These are phyloP conservation scores for Rhinolophus sinicus DNA, from an alignment of 2,113 vertebrate species.

Conservation along the genomic window DNA sequence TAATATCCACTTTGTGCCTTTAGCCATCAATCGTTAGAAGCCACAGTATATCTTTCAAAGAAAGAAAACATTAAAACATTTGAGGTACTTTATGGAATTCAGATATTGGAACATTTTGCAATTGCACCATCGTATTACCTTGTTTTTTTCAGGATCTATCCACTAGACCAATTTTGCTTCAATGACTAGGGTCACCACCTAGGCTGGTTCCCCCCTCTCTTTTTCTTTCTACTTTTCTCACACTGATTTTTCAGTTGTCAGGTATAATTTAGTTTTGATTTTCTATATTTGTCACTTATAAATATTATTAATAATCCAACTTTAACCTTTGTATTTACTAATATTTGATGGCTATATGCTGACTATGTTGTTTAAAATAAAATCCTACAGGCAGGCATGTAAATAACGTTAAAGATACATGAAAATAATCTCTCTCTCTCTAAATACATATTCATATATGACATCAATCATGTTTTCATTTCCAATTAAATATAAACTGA, in stretches of 20 bases:
- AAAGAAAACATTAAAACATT: conserved; percentile 68
- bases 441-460: background rate
- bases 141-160: background rate
- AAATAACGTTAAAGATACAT: background rate
- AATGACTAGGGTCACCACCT: conserved; percentile 70
- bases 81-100: conserved; percentile 68
- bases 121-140: conserved; percentile 15
- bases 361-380: background rate
- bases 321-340: background rate
- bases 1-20: conserved; percentile 33
- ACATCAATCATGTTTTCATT: background rate
- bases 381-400: background rate
- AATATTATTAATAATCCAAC: background rate
- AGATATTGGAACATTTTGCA: conserved; percentile 60
- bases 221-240: background rate
- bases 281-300: background rate
- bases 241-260: background rate
- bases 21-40: conserved; percentile 61
- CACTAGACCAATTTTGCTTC: conserved; percentile 60
- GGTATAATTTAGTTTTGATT: conserved; percentile 14
- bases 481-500: background rate
- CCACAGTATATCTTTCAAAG: conserved; percentile 50
- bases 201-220: no score
- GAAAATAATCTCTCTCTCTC: background rate
- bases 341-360: background rate